Percentiles rank a stretch among this genome's conserved stretches.
Evolutionary conservation across 2,113 vertebrate species (phyloP).

Genomic region (Podarcis cretensis): DNA sequence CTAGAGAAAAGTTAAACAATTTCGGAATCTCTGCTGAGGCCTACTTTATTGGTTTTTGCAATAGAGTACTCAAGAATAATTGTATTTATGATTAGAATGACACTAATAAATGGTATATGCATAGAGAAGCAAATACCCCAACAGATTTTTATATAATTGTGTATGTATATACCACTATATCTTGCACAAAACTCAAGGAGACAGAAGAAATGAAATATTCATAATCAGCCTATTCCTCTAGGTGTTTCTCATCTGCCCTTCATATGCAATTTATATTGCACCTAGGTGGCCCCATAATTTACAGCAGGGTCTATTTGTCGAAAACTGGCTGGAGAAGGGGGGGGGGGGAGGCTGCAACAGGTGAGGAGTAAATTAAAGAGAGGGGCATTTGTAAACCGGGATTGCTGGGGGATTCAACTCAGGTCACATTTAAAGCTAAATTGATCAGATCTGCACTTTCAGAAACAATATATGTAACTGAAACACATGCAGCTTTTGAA

Average conservation of each 20-base stretch:
- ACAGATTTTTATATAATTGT: slow-evolving; percentile 67
- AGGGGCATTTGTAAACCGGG: no score
- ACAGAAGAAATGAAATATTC: slow-evolving; percentile 32
- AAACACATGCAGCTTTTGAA: no score
- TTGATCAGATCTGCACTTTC: background rate
- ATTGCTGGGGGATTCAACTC: no score
- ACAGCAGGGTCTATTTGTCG: background rate
- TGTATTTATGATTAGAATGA: slow-evolving; percentile 81
- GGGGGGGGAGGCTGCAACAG: slow-evolving; percentile 21
- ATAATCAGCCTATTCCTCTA: slow-evolving; percentile 66
- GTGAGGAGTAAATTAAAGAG: background rate
- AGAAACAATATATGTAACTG: no score
- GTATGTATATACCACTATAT: slow-evolving; percentile 54
- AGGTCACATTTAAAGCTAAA: no score
- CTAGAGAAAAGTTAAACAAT: slow-evolving; percentile 85
- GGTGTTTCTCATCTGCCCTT: slow-evolving; percentile 69
- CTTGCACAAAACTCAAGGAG: slow-evolving; percentile 1
- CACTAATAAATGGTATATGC: slow-evolving; percentile 73
- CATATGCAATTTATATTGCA: slow-evolving; percentile 23
- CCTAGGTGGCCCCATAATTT: slow-evolving; percentile 1
- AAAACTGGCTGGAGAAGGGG: slow-evolving; percentile 47
- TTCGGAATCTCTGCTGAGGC: slow-evolving; percentile 82
- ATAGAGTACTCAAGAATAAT: slow-evolving; percentile 83
- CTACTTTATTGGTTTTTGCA: slow-evolving; percentile 82
- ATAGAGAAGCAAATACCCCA: slow-evolving; percentile 69